Evolutionary conservation across 1,140 invertebrate genomes (phyloP).

Genomic region (Drosophila kohkoa): DNA sequence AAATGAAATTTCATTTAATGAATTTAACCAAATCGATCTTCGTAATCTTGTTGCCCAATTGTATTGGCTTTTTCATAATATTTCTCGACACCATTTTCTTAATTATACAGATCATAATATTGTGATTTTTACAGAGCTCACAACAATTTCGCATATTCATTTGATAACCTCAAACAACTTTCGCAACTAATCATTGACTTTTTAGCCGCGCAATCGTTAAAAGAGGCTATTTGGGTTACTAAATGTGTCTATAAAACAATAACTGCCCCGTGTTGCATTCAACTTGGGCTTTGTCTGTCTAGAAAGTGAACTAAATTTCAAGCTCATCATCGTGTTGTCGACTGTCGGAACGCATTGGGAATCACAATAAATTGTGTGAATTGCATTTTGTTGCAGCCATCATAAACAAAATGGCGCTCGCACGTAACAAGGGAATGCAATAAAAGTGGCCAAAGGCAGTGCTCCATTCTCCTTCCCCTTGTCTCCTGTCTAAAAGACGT

Average conservation of each 20-base stretch:
- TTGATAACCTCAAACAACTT: too few species aligned
- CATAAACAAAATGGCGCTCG: conserved; percentile 70
- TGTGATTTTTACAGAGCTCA: too few species aligned
- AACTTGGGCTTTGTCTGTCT: background rate
- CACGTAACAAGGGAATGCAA: conserved; percentile 45
- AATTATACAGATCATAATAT: too few species aligned
- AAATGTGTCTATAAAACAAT: background rate
- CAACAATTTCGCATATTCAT: too few species aligned
- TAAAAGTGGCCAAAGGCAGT: conserved; percentile 41
- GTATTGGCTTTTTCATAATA: too few species aligned
- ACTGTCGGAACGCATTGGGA: conserved; percentile 48
- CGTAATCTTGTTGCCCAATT: too few species aligned
- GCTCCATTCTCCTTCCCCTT: background rate
- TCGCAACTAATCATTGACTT: too few species aligned
- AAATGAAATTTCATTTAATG: too few species aligned
- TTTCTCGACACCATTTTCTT: too few species aligned
- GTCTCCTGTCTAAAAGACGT: conserved; percentile 32
- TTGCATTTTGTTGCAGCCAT: conserved; percentile 67
- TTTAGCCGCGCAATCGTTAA: too few species aligned
- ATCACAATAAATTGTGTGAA: conserved; percentile 68
- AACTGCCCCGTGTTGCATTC: background rate
- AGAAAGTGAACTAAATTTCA: background rate
- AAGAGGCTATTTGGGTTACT: background rate
- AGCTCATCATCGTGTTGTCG: conserved; percentile 3
- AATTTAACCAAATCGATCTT: too few species aligned